Evolutionary conservation across 2,797 vertebrate genomes (phyloP).

Genomic region (Ispidina lecontei): DNA sequence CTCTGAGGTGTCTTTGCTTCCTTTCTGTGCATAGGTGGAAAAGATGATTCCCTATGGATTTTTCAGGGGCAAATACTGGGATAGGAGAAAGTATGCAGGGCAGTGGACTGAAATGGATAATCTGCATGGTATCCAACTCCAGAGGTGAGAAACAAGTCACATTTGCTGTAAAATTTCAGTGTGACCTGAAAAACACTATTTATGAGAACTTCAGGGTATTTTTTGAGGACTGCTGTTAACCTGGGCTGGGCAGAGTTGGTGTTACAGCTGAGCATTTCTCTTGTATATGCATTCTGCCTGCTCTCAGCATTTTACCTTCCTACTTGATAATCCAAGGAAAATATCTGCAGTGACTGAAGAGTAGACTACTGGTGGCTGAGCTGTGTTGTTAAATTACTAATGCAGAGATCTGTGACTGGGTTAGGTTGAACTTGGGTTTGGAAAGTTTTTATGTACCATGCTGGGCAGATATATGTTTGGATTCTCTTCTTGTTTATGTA

Average conservation of each 20-base stretch:
- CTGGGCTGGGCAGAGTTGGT: background rate
- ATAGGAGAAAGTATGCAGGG: background rate
- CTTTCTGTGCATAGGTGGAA: background rate
- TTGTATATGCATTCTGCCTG: accelerated
- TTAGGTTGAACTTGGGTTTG: background rate
- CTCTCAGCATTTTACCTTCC: background rate
- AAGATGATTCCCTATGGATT: background rate
- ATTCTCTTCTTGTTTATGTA: conserved; percentile 73
- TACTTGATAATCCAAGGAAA: background rate
- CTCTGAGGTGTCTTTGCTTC: background rate
- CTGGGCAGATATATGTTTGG: conserved; percentile 60
- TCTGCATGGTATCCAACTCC: background rate
- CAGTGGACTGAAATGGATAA: background rate
- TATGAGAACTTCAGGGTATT: background rate
- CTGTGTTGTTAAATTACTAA: background rate
- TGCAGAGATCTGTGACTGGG: background rate
- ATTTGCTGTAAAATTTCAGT: background rate
- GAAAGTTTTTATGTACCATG: conserved; percentile 34
- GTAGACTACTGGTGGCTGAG: background rate
- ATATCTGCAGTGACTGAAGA: background rate
- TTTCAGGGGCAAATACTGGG: background rate
- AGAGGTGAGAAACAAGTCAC: background rate
- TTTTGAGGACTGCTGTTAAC: background rate
- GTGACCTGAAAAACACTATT: background rate
- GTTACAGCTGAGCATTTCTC: background rate